phyloP scores from a whole-genome alignment of 2,888 invertebrate species.

The Pterostichus niger region DNA sequence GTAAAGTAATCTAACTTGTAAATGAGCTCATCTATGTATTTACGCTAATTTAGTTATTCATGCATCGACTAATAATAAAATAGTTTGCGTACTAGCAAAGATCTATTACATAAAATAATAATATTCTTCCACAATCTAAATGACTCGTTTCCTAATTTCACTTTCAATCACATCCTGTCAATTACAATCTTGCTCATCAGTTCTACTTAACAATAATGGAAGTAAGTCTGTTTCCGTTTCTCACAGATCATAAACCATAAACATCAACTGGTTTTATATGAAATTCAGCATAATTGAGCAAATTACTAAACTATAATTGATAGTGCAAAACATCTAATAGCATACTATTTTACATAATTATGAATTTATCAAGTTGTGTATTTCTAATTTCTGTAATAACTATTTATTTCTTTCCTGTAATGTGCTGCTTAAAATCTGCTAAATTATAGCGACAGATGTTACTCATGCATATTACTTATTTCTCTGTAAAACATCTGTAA shows the following conservation, averaged over 20 bases:
- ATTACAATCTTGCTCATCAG: conserved; percentile 28
- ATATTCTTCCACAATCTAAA: conserved; percentile 31
- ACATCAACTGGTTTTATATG: conserved; percentile 2
- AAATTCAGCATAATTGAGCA: conserved; percentile 34
- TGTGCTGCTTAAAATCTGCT: conserved; percentile 1
- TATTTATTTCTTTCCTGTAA: conserved; percentile 10
- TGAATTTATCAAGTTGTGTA: conserved; percentile 24
- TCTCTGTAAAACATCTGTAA: neutral
- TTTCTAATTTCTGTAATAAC: conserved; percentile 33
- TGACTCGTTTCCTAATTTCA: conserved; percentile 48
- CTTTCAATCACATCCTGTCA: conserved; percentile 49
- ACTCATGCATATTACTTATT: neutral
- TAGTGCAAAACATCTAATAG: conserved; percentile 50
- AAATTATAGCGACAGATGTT: neutral
- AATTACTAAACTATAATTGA: conserved; percentile 19
- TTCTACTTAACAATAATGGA: conserved; percentile 33
- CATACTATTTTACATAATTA: conserved; percentile 35
- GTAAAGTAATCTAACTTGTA: conserved; percentile 23
- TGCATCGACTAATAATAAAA: conserved; percentile 10
- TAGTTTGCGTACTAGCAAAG: neutral
- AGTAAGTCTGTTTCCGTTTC: conserved; percentile 30
- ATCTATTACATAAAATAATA: conserved; percentile 50
- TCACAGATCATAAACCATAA: conserved; percentile 36
- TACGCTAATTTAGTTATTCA: conserved; percentile 12
- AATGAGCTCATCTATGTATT: conserved; percentile 14